Conservation (phyloP, 2,113 vertebrate genomes). For the Macquaria australasica region DNA sequence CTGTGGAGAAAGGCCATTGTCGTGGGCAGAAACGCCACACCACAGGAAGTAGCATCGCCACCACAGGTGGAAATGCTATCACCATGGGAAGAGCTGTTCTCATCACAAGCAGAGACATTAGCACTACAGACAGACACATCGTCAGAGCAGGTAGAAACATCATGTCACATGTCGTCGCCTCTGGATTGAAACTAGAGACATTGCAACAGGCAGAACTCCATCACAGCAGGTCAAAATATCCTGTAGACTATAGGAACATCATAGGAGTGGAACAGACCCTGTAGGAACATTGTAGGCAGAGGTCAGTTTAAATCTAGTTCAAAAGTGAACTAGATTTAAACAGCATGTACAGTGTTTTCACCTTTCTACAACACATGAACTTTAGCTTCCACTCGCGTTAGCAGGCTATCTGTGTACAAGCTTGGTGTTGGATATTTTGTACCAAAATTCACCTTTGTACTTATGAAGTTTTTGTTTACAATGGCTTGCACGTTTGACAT, state of each 20-base stretch:
- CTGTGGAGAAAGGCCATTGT: not conserved
- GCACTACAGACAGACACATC: not conserved
- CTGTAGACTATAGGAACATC: not conserved
- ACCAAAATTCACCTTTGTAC: no score
- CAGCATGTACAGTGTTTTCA: not conserved
- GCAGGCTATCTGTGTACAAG: not conserved
- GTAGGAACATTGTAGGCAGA: not conserved
- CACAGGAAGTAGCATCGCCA: not conserved
- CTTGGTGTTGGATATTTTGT: no score
- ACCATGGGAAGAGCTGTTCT: not conserved
- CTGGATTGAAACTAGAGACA: not conserved
- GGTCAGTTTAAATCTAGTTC: no score
- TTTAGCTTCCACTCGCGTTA: no score
- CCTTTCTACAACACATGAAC: no score
- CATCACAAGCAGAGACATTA: not conserved
- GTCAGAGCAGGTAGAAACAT: not conserved
- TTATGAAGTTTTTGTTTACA: no score
- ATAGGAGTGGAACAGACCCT: not conserved
- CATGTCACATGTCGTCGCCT: not conserved
- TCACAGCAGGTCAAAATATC: not conserved
- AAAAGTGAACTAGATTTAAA: not conserved
- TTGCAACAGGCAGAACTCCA: not conserved
- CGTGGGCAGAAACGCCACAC: constrained; percentile 14
- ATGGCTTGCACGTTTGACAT: no score
- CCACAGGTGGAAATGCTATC: constrained; percentile 7